Evolutionary conservation across 2,113 vertebrate genomes (phyloP).

Genomic region (Shinisaurus crocodilurus): DNA sequence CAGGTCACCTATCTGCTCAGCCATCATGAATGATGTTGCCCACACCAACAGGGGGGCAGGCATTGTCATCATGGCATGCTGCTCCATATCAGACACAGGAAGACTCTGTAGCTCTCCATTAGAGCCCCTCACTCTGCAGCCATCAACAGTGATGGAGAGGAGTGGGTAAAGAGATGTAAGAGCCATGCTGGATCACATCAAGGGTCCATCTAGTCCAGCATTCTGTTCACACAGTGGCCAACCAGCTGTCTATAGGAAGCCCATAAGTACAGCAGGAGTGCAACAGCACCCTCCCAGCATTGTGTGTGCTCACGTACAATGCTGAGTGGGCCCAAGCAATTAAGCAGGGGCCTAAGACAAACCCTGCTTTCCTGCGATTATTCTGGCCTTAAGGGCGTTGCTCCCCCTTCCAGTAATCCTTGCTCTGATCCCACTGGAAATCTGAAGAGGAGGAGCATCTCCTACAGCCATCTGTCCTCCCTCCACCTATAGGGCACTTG

Average conservation of each 20-base stretch:
- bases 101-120: background rate
- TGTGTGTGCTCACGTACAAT: background rate
- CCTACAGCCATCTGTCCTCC: background rate
- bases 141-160: no score
- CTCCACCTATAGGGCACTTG: background rate
- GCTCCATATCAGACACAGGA: background rate
- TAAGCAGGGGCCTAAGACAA: background rate
- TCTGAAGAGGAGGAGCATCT: background rate
- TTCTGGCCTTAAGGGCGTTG: background rate
- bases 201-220: no score
- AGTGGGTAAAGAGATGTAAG: background rate
- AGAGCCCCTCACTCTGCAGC: background rate
- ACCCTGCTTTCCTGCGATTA: background rate
- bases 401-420: background rate
- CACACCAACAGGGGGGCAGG: background rate
- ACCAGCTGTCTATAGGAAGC: no score
- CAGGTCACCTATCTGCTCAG: background rate
- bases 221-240: no score
- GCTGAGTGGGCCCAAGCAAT: background rate
- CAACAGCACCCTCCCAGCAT: no score
- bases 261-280: no score
- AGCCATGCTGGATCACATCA: no score
- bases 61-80: background rate
- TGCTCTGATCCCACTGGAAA: background rate
- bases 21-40: background rate